Conservation (phyloP, 2,797 vertebrate species). For the Novumbra hubbsi region DNA sequence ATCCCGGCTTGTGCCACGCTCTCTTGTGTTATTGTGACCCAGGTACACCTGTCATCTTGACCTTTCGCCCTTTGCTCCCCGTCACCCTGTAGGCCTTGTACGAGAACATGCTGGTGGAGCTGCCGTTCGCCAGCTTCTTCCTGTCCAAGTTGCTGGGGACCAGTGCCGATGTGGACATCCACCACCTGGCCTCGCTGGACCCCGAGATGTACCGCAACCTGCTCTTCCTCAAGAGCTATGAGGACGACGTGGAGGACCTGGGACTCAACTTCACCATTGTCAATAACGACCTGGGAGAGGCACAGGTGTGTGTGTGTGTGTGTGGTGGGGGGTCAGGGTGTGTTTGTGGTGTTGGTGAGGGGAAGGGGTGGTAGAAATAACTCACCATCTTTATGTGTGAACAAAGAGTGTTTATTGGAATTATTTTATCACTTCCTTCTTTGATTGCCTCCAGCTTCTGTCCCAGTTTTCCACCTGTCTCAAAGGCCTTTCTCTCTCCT, state of each 20-base stretch:
- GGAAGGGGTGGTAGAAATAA: background rate
- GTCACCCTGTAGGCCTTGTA: slow-evolving; percentile 83
- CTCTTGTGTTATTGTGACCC: background rate
- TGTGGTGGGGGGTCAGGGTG: too few species aligned
- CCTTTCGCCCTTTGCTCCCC: background rate
- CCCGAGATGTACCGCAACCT: slow-evolving; percentile 97
- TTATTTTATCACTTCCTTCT: background rate
- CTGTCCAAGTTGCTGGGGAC: slow-evolving; percentile 95
- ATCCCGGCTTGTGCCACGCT: background rate
- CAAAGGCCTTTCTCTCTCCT: background rate
- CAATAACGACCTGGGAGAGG: slow-evolving; percentile 97
- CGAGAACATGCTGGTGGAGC: slow-evolving; percentile 98
- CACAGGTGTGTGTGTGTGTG: slow-evolving; percentile 77
- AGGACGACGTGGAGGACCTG: slow-evolving; percentile 94
- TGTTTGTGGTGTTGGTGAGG: background rate
- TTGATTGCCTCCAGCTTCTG: background rate
- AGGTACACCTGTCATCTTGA: slow-evolving; percentile 8
- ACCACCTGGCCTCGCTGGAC: slow-evolving; percentile 94
- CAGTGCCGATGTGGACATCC: slow-evolving; percentile 96
- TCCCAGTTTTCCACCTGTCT: background rate
- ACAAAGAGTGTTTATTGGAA: background rate
- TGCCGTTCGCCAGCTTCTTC: slow-evolving; percentile 98
- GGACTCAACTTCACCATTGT: slow-evolving; percentile 97
- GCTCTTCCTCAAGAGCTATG: slow-evolving; percentile 98
- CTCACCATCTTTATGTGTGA: background rate